Evolutionary conservation across 2,797 vertebrate genomes (phyloP).

Genomic region (Cuculus canorus): DNA sequence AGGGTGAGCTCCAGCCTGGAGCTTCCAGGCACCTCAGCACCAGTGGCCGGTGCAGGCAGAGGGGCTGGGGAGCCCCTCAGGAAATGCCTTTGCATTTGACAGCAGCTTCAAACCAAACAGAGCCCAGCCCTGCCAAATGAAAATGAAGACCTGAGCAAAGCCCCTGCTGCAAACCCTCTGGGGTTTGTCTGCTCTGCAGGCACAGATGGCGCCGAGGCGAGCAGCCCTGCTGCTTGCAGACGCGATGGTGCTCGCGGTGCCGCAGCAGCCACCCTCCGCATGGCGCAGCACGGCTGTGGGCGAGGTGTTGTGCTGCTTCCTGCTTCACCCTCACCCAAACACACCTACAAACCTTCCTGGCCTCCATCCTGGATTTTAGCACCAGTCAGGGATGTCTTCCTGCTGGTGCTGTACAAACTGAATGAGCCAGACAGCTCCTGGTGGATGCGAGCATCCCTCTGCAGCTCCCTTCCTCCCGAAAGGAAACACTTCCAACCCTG

Average conservation of each 20-base stretch:
- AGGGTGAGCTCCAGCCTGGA: conserved; percentile 3
- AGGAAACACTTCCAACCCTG: not conserved
- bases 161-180: not conserved
- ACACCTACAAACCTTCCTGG: not conserved
- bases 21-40: not conserved
- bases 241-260: accelerated
- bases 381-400: not conserved
- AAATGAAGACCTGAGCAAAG: not conserved
- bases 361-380: not conserved
- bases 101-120: not conserved
- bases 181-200: not conserved
- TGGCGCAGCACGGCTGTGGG: accelerated
- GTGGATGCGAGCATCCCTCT: not conserved
- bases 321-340: not conserved
- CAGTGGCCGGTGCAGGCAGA: not conserved
- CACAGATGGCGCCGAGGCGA: not conserved
- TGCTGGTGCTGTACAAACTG: not conserved
- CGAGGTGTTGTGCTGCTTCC: not conserved
- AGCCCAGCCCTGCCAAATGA: accelerated
- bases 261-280: not conserved
- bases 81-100: not conserved
- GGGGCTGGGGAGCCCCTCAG: not conserved
- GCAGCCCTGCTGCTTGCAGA: not conserved
- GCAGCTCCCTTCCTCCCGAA: not conserved
- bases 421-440: accelerated